These are phyloP conservation scores for Parelbella ahira DNA, from an alignment of 2,888 invertebrate genomes.

Conservation along the genomic window DNA sequence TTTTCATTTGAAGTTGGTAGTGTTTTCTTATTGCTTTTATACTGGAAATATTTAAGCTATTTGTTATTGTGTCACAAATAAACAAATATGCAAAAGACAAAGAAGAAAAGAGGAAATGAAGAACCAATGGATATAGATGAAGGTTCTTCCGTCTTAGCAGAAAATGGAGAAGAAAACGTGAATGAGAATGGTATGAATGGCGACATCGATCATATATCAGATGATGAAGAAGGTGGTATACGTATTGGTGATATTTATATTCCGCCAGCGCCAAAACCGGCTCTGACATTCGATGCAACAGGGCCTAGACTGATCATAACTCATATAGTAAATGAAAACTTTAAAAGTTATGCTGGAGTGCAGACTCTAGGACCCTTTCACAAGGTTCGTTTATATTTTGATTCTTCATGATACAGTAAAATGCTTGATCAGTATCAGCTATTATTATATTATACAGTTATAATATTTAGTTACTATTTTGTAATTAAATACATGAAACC, in stretches of 20 bases:
- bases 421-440: too few species aligned
- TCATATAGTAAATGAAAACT: slow-evolving; percentile 94
- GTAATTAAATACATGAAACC: too few species aligned
- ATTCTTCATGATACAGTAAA: too few species aligned
- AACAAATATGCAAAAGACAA: slow-evolving; percentile 55
- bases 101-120: slow-evolving; percentile 47
- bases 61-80: too few species aligned
- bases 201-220: slow-evolving; percentile 67
- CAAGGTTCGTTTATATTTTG: slow-evolving; percentile 81
- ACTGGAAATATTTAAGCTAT: too few species aligned
- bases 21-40: too few species aligned
- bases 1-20: too few species aligned
- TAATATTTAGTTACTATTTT: too few species aligned
- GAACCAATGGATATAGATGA: slow-evolving; percentile 69
- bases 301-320: slow-evolving; percentile 94
- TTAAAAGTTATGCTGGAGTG: slow-evolving; percentile 96
- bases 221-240: slow-evolving; percentile 85
- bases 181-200: slow-evolving; percentile 34
- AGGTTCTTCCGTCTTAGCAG: slow-evolving; percentile 30
- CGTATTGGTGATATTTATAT: slow-evolving; percentile 91
- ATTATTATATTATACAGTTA: too few species aligned
- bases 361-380: slow-evolving; percentile 96
- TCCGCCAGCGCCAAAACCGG: slow-evolving; percentile 86
- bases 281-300: slow-evolving; percentile 85
- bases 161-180: slow-evolving; percentile 35